A percentile compares a stretch with the other conserved stretches of the same genome.
These are phyloP conservation scores for Excalfactoria chinensis DNA, from an alignment of 2,113 vertebrate species.

Conservation along the genomic window DNA sequence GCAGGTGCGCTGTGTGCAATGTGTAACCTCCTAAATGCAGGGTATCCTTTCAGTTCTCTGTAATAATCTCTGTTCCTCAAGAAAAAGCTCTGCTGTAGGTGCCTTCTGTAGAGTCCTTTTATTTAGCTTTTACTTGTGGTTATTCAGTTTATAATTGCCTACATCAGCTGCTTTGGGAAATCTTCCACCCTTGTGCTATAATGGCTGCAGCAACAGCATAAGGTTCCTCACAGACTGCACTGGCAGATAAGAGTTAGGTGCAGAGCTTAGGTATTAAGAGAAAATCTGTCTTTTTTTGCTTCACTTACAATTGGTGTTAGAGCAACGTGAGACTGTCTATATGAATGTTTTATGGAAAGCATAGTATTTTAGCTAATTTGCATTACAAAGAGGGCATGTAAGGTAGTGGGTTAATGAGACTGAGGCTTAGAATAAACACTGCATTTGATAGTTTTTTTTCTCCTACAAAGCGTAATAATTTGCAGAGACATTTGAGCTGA, in stretches of 20 bases:
- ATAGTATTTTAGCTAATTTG: slow-evolving; percentile 59
- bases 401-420: slow-evolving; percentile 45
- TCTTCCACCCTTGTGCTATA: slow-evolving; percentile 9
- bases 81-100: background rate
- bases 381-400: slow-evolving; percentile 57
- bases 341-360: slow-evolving; percentile 50
- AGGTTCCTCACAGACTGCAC: slow-evolving; percentile 35
- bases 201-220: slow-evolving; percentile 12
- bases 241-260: slow-evolving; percentile 18
- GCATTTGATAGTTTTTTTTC: slow-evolving; percentile 11
- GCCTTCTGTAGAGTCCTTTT: slow-evolving; percentile 6
- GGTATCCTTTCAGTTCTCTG: background rate
- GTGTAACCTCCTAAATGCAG: background rate
- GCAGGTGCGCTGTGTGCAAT: background rate
- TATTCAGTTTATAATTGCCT: slow-evolving; percentile 40
- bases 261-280: background rate
- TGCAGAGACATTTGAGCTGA: background rate
- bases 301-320: background rate
- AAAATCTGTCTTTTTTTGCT: slow-evolving; percentile 23
- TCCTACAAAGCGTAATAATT: slow-evolving; percentile 19
- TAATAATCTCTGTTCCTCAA: background rate
- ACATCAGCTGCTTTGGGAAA: slow-evolving; percentile 51
- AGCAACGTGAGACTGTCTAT: slow-evolving; percentile 33
- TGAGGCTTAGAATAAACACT: slow-evolving; percentile 50
- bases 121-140: slow-evolving; percentile 28